Conservation (phyloP, 2,113 vertebrate species). For the Circaetus cinerascens region DNA sequence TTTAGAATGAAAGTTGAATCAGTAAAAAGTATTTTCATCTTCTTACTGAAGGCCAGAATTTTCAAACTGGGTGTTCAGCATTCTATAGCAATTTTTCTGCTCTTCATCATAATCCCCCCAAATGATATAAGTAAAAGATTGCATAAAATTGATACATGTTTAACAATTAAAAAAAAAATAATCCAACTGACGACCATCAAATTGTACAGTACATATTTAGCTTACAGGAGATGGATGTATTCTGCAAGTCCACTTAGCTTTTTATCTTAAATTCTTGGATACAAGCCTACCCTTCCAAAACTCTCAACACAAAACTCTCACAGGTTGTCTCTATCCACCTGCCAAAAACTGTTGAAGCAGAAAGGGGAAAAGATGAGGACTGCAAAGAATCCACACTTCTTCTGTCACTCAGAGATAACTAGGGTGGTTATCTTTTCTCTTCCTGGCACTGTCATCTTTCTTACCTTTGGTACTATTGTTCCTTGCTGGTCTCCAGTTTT, state of each 20-base stretch:
- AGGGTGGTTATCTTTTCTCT: neutral
- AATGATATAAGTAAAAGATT: neutral
- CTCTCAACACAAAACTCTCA: conserved; percentile 2
- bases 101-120: neutral
- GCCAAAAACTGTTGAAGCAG: conserved; percentile 31
- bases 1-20: conserved; percentile 60
- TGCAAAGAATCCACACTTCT: neutral
- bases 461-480: neutral
- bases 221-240: neutral
- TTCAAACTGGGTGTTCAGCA: neutral
- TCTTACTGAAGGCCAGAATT: conserved; percentile 31
- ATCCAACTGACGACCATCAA: neutral
- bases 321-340: conserved; percentile 13
- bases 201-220: neutral
- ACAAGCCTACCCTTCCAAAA: conserved; percentile 3
- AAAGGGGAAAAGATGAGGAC: neutral
- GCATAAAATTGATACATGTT: neutral
- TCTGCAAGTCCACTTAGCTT: neutral
- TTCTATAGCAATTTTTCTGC: neutral
- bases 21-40: conserved; percentile 51
- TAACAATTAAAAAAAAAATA: neutral
- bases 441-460: neutral
- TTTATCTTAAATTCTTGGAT: conserved; percentile 20
- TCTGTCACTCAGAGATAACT: neutral
- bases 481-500: neutral